Base-by-base conservation (phyloP, 2,888 invertebrate genomes). In the Minunthozetes semirufus region DNA sequence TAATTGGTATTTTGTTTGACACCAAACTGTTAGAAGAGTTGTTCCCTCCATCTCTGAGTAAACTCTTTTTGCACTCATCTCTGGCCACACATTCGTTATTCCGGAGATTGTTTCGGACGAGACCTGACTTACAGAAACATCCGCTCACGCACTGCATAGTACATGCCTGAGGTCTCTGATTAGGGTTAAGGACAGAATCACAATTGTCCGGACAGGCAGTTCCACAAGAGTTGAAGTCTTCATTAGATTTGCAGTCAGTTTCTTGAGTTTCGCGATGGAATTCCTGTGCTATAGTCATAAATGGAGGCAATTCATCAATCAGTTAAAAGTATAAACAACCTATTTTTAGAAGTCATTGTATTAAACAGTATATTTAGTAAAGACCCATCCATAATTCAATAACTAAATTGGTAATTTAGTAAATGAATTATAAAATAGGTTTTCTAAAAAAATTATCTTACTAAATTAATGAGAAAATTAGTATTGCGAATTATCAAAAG, bases 141-240 rank as follows among this genome's bases (percentile, higher is more conserved):
- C 74, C 74, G 25, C 15, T 29, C 33, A 71, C 70, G 19, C 74
- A 74, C 1, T 74, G 25, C 74, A 74, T 70, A 9, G 48, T 71
- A 46, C 74, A 74, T 0, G 27, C 29, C 19, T 53, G 70, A 27
- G 63, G 63, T 22, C 27, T 22, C 6, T 9, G 8, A 6, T 59
- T 22, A 15, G 17, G 13, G 38, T 22, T 46, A 9, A 70, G 25
- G 1, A 74, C 33, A 3, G 48, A 8, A 0, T 74, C 74, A 59
- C 74, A 74, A 11, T 70, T 74, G 1, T 50, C 70, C n/a, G 74
- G 74, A 46, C 74, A 74, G 19, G 53, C 38, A 15, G 38, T n/a
- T 15, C 74, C 74, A 61, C 74, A 74, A 5, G 71, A 71, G 9
- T 27, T 50, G 70, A 48, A 74, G n/a, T 17, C 71, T 38, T 74